Evolutionary conservation across 2,113 vertebrate species (phyloP).

Genomic region (Colinus virginianus): DNA sequence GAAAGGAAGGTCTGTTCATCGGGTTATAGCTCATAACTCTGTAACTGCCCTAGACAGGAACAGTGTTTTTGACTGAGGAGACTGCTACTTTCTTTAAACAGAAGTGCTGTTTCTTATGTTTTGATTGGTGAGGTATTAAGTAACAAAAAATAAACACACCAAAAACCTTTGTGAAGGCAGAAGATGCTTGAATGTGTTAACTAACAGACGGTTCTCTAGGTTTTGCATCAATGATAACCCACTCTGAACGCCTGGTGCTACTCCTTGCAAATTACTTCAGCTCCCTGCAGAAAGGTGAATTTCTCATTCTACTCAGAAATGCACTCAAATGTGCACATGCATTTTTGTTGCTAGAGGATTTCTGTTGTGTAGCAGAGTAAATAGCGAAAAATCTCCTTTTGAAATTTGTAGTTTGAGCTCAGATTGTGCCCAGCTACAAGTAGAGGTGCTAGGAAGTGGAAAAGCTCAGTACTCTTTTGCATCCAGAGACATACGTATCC

Average conservation of each 20-base stretch:
- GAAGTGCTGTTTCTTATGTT: not conserved
- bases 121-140: not conserved
- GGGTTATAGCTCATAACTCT: not conserved
- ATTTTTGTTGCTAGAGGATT: not conserved
- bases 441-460: not conserved
- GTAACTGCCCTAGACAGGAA: not conserved
- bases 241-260: fast-evolving
- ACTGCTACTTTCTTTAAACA: not conserved
- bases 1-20: not conserved
- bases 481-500: not conserved
- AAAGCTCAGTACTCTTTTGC: not conserved
- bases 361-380: not conserved
- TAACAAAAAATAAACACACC: not conserved
- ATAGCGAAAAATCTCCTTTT: not conserved
- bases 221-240: not conserved
- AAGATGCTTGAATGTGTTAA: not conserved
- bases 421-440: not conserved
- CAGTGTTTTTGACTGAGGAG: not conserved
- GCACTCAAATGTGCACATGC: fast-evolving
- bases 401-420: not conserved
- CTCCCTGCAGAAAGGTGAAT: not conserved
- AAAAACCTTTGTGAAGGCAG: not conserved
- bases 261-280: not conserved
- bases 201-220: fast-evolving
- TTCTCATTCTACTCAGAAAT: not conserved